Base-by-base conservation (phyloP, 2,797 vertebrate genomes). In the Xenopus petersii region DNA sequence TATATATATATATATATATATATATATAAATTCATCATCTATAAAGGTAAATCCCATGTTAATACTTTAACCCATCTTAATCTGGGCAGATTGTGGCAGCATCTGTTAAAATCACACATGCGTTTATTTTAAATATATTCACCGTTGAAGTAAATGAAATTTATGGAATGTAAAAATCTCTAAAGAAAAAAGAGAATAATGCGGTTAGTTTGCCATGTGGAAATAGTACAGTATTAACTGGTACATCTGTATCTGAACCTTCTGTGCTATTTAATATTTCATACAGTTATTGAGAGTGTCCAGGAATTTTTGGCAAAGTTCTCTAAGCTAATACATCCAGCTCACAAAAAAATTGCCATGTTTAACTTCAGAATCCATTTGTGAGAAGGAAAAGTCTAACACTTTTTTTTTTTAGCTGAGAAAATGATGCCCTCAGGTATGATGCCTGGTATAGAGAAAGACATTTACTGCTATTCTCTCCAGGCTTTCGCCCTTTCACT, bases 391-490 rank as follows among this genome's bases (percentile, higher is more conserved):
- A 80, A 75, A 63, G 70, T 0, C 46, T 15, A 54, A 24, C 71
- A 75, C 64, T 64, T 82, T 16, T 71, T 49, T 49, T 65, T 75
- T 61, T 70, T 80, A 49, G 65, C 47, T 33, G 17, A 77, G 75
- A 80, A 79, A 80, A 79, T 0, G 5, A 81, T 79, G 63, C 79
- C 80, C 81, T 64, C 56, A 76, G 79, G 80, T 74, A 48, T 0
- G 0, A 21, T 0, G 75, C 16, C 65, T 71, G 67, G 26, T 65
- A 42, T 48, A 49, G 67, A 61, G 64, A 48, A 65, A 74, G 80
- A 81, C 55, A 16, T 67, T 81, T 3, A 73, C 71, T 70, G 69
- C 64, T 2, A 0, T 48, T 75, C 65, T 80, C 54, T 70, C 64
- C 73, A 8, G 5, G 64, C 33, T 74, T 76, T 55, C 74, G 74